phyloP scores from a whole-genome alignment of 2,888 invertebrate genomes.

The Pharmacophagus antenor region DNA sequence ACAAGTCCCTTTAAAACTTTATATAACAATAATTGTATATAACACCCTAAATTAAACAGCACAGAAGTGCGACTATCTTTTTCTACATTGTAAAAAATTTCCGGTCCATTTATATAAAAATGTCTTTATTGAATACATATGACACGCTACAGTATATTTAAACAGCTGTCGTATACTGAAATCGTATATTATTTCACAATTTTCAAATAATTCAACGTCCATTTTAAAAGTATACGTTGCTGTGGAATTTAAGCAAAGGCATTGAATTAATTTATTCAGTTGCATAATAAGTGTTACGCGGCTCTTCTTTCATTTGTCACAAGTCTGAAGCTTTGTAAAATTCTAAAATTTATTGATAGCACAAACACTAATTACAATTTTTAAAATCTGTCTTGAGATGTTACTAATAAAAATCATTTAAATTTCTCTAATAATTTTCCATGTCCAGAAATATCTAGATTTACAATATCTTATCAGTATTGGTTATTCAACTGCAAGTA shows the following conservation, averaged over 20 bases:
- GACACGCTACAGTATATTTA: conserved; percentile 67
- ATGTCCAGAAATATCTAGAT: background rate
- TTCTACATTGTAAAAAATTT: conserved; percentile 9
- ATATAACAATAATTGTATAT: background rate
- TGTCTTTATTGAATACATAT: conserved; percentile 45
- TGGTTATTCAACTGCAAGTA: background rate
- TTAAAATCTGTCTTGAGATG: too few species aligned
- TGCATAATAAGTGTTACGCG: conserved; percentile 44
- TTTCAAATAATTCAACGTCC: conserved; percentile 41
- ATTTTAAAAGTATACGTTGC: conserved; percentile 43
- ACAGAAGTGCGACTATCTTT: conserved; percentile 1
- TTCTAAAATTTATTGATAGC: background rate
- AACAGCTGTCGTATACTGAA: conserved; percentile 60
- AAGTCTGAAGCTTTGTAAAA: background rate
- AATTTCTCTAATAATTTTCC: background rate
- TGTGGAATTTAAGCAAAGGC: conserved; percentile 54
- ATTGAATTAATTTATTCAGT: conserved; percentile 62
- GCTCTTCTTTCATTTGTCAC: conserved; percentile 2
- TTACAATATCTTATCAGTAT: background rate
- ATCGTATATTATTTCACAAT: conserved; percentile 38
- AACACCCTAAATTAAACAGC: background rate
- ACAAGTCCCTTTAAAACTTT: conserved; percentile 41
- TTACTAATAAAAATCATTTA: background rate
- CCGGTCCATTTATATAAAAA: conserved; percentile 36
- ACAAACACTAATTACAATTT: too few species aligned